Conservation (phyloP, 2,113 vertebrate species). For the Apistogramma diplotaenia region DNA sequence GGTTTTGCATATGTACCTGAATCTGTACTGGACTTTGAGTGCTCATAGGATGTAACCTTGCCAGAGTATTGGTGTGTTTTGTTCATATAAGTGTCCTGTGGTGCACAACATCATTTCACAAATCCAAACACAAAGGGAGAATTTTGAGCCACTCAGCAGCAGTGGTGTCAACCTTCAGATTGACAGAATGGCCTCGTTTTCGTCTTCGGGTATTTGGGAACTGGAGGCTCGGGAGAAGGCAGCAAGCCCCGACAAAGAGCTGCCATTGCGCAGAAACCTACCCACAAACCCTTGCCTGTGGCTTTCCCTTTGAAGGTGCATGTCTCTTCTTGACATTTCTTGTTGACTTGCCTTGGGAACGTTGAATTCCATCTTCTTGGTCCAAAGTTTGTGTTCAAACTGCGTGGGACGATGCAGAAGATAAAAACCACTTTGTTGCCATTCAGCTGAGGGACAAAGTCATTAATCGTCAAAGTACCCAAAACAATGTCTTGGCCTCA, state of each 20-base stretch:
- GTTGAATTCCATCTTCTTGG: slow-evolving; percentile 58
- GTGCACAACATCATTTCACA: background rate
- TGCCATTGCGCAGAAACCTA: slow-evolving; percentile 68
- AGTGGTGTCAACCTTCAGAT: slow-evolving; percentile 14
- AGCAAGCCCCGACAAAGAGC: slow-evolving; percentile 80
- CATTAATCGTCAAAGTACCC: slow-evolving; percentile 43
- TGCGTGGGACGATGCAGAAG: slow-evolving; percentile 63
- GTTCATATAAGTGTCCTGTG: background rate
- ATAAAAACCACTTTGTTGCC: slow-evolving; percentile 64
- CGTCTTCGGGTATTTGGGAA: slow-evolving; percentile 47
- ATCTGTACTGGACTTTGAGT: background rate
- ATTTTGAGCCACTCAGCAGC: background rate
- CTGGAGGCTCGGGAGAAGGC: slow-evolving; percentile 47
- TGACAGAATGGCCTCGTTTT: slow-evolving; percentile 40
- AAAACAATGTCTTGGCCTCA: background rate
- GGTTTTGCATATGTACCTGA: background rate
- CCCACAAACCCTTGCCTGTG: slow-evolving; percentile 73
- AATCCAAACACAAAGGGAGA: background rate
- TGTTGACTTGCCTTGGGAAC: slow-evolving; percentile 73
- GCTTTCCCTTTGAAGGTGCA: slow-evolving; percentile 74
- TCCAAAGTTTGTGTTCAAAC: slow-evolving; percentile 58
- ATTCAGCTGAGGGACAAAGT: slow-evolving; percentile 47
- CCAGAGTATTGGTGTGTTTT: background rate
- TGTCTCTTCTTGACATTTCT: slow-evolving; percentile 79
- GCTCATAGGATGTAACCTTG: background rate